phyloP scores from a whole-genome alignment of 1,140 invertebrate genomes.

The Hesperophylax magnus region DNA sequence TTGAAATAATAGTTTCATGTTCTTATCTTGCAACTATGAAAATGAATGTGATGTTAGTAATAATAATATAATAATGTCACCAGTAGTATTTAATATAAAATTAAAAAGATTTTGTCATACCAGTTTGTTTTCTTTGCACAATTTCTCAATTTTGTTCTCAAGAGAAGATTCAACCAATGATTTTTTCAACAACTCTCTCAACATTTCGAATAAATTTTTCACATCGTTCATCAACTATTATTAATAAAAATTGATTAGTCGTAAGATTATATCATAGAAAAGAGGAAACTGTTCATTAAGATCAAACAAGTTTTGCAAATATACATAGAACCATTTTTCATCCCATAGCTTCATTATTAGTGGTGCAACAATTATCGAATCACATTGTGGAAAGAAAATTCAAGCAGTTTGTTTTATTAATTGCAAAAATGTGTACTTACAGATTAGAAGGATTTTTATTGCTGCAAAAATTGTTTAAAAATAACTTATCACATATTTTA shows the following conservation, averaged over 20 bases:
- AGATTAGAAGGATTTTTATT: no score
- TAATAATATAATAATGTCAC: not conserved
- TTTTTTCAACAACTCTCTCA: conserved; percentile 22
- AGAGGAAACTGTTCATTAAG: no score
- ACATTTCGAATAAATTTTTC: conserved; percentile 36
- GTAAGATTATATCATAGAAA: not conserved
- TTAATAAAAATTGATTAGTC: not conserved
- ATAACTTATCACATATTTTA: no score
- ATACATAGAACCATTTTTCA: no score
- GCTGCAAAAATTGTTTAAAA: no score
- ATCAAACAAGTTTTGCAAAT: no score
- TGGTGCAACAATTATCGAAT: no score
- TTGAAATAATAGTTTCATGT: conserved; percentile 17
- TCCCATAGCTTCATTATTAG: no score
- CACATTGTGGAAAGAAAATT: no score
- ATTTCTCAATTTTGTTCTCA: conserved; percentile 27
- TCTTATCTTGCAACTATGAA: conserved; percentile 30
- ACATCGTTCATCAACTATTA: conserved; percentile 27
- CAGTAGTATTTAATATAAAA: not conserved
- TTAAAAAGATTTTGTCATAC: not conserved
- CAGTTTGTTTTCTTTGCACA: conserved; percentile 33
- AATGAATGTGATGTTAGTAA: not conserved
- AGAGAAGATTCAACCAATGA: not conserved
- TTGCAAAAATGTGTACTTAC: no score
- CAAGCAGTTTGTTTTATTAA: no score